These are phyloP conservation scores for Rhea pennata DNA, from an alignment of 2,113 vertebrate genomes.

Conservation along the genomic window DNA sequence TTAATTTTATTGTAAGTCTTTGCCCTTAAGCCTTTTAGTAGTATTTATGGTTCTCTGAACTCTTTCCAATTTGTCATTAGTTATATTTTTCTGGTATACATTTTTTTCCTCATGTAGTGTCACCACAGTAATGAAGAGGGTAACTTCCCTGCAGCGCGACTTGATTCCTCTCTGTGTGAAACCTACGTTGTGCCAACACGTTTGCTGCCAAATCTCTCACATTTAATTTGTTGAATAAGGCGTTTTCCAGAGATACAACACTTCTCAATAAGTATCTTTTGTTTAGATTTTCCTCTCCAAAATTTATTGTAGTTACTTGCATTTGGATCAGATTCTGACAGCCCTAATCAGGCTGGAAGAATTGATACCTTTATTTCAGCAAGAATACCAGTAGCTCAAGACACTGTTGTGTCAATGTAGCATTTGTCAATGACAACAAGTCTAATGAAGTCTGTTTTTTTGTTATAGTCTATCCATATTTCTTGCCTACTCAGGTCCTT, in stretches of 20 bases:
- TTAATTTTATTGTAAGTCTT: not conserved
- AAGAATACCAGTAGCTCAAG: not conserved
- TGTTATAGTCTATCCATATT: not conserved
- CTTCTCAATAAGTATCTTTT: not conserved
- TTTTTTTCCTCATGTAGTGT: constrained; percentile 1
- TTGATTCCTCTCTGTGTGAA: not conserved
- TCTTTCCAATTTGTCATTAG: not conserved
- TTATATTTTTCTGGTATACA: not conserved
- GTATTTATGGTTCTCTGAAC: not conserved
- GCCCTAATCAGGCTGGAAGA: not conserved
- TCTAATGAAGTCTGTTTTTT: not conserved
- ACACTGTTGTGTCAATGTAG: not conserved
- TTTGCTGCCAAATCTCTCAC: constrained; percentile 5
- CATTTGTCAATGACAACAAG: not conserved
- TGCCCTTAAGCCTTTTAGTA: not conserved
- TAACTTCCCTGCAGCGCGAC: not conserved
- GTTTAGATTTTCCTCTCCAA: not conserved
- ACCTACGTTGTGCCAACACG: not conserved
- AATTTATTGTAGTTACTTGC: not conserved
- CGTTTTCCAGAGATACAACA: not conserved
- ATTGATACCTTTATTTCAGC: not conserved
- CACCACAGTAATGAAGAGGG: not conserved
- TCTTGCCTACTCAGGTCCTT: not conserved
- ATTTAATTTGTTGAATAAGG: not conserved
- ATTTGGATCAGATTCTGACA: not conserved